These are phyloP conservation scores for Exephanes ischioxanthus DNA, from an alignment of 2,888 invertebrate genomes.

Conservation along the genomic window DNA sequence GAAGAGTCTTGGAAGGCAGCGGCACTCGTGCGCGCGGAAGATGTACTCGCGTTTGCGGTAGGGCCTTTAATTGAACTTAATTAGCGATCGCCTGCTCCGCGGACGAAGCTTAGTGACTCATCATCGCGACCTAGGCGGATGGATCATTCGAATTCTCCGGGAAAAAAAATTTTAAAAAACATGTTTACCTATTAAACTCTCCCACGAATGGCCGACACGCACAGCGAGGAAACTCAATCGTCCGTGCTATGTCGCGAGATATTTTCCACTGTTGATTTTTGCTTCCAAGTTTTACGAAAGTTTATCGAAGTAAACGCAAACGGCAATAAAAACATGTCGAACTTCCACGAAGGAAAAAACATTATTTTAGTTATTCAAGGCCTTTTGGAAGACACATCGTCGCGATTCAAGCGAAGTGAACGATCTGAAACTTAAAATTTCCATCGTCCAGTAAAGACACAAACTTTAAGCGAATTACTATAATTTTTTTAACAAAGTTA, in stretches of 20 bases:
- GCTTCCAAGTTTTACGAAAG: neutral
- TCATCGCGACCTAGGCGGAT: constrained; percentile 50
- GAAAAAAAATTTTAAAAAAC: neutral
- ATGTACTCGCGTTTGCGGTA: constrained; percentile 71
- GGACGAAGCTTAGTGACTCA: constrained; percentile 75
- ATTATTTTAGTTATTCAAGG: too few relatives aligned
- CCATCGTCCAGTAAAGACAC: too few relatives aligned
- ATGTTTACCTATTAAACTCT: constrained; percentile 55
- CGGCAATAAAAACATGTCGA: too few relatives aligned
- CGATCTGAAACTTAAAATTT: too few relatives aligned
- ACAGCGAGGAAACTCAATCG: neutral
- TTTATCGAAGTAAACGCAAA: neutral
- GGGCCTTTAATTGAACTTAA: constrained; percentile 80
- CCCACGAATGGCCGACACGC: constrained; percentile 11
- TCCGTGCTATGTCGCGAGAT: neutral
- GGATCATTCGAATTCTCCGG: constrained; percentile 56
- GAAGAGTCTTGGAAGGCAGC: constrained; percentile 16
- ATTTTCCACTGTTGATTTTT: neutral
- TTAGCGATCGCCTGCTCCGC: constrained; percentile 75
- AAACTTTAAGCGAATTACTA: too few relatives aligned
- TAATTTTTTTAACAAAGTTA: too few relatives aligned
- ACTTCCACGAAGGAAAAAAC: too few relatives aligned
- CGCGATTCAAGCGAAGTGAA: too few relatives aligned
- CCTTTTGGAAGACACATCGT: too few relatives aligned
- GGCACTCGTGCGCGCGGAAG: constrained; percentile 60